Evolutionary conservation across 2,888 invertebrate species (phyloP), one percentile per base, ranked within the genome.

Genomic region (Polia nebulosa): DNA sequence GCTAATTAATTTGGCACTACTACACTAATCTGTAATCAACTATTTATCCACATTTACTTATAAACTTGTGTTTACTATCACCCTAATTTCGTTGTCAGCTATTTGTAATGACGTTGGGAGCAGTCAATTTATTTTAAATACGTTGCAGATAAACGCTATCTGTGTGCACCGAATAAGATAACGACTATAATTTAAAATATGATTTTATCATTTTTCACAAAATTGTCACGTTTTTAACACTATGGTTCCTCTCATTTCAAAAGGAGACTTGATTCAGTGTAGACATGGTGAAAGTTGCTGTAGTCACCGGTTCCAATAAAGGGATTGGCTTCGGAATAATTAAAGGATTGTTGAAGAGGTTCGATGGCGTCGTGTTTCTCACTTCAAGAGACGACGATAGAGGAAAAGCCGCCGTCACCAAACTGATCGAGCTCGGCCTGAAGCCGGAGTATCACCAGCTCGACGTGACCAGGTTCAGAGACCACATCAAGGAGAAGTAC

Each of bases 261-360:
- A n/a, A 22, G n/a, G 3, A 39, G 22, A 49, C 27, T 13, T 8
- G 11, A 20, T 13, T 29, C 13, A 47, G 36, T 39, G 17, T 27
- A 70, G 62, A 47, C 56, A 81, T 80, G 80, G 70, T 70, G 13
- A 82, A 75, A 59, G 81, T 88, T 0, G 90, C 88, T 0, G 87
- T 91, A 1, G 97, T 97, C 11, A 97, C 97, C 39, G 97, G 97
- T 17, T 90, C 96, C 29, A 97, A 97, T 87, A 97, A 97, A 89
- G 97, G 97, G 0, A 96, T 97, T 72, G 97, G 97, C 1, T 96
- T 94, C 78, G 96, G 94, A 0, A 96, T 97, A 56, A 97, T 97
- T 0, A 96, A 96, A 87, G 86, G 95, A 0, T 89, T 97, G 4
- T 96, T 97, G 80, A 89, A 96, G 82, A 93, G 96, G 82, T 97